Evolutionary conservation across 1,140 invertebrate species (phyloP).

Genomic region (Paraescarpia echinospica): DNA sequence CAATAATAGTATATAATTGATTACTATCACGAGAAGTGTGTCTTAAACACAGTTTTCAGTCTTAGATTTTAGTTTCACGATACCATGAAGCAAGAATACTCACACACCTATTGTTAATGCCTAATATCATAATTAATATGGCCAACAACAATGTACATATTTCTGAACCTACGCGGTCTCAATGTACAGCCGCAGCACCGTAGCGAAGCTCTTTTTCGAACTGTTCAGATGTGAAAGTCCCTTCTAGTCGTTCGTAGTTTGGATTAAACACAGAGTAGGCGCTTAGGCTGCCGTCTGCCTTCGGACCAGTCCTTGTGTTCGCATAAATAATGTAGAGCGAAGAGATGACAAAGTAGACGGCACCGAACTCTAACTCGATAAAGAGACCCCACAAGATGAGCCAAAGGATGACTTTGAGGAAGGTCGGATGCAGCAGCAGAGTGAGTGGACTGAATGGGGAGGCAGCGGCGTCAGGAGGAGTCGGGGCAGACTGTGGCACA

Average conservation of each 20-base stretch:
- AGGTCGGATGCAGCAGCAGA: conserved; percentile 9
- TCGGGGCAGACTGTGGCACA: too few relatives aligned
- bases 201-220: conserved; percentile 67
- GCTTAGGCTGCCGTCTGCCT: conserved; percentile 75
- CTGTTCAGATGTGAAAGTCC: conserved; percentile 92
- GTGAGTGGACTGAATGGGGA: not conserved
- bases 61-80: too few relatives aligned
- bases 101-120: too few relatives aligned
- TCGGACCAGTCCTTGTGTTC: conserved; percentile 72
- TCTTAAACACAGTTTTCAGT: too few relatives aligned
- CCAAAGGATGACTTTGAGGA: conserved; percentile 65
- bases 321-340: conserved; percentile 83
- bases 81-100: too few relatives aligned
- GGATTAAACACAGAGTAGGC: conserved; percentile 98
- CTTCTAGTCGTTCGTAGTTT: conserved; percentile 87
- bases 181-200: conserved; percentile 7
- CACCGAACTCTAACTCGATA: conserved; percentile 83
- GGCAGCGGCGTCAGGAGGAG: too few relatives aligned
- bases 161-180: not conserved
- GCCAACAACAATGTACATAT: too few relatives aligned
- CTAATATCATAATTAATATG: too few relatives aligned
- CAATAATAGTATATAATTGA: too few relatives aligned
- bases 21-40: too few relatives aligned
- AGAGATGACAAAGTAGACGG: conserved; percentile 85
- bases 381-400: conserved; percentile 68